These are phyloP conservation scores for Mimachlamys varia DNA, from an alignment of 2,888 invertebrate genomes.

Conservation along the genomic window DNA sequence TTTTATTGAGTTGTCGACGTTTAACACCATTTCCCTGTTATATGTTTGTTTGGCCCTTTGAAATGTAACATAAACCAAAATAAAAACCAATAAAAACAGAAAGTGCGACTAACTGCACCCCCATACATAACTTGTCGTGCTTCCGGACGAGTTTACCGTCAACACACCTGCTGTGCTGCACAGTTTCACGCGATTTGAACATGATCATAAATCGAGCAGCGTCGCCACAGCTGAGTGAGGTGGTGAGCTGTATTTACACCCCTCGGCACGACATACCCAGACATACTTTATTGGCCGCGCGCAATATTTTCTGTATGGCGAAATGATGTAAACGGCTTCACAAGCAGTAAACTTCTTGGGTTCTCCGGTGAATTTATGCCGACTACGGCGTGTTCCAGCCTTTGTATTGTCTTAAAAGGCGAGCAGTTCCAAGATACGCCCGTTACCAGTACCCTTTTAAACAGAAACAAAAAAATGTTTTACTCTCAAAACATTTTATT, in stretches of 20 bases:
- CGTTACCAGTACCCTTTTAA: too few species aligned
- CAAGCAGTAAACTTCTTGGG: not conserved
- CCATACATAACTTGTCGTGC: not conserved
- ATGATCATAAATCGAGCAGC: not conserved
- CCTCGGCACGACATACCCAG: not conserved
- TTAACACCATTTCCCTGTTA: not conserved
- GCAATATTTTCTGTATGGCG: not conserved
- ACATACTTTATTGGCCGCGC: not conserved
- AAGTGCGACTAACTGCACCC: not conserved
- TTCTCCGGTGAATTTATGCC: too few species aligned
- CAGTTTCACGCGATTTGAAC: constrained; percentile 6
- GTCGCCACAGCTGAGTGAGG: not conserved
- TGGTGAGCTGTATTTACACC: not conserved
- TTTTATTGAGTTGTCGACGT: not conserved
- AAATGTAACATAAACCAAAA: constrained; percentile 3
- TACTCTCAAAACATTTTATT: too few species aligned
- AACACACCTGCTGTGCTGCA: not conserved
- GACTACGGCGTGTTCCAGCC: too few species aligned
- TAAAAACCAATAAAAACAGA: not conserved
- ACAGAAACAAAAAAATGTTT: too few species aligned
- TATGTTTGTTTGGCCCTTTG: constrained; percentile 6
- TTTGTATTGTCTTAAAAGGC: too few species aligned
- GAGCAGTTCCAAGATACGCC: too few species aligned
- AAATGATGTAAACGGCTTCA: not conserved
- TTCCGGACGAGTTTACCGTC: not conserved